A percentile compares a stretch with the other conserved stretches of the same genome.
Evolutionary conservation across 2,113 vertebrate genomes (phyloP).

Genomic region (Trichomycterus rosablanca): DNA sequence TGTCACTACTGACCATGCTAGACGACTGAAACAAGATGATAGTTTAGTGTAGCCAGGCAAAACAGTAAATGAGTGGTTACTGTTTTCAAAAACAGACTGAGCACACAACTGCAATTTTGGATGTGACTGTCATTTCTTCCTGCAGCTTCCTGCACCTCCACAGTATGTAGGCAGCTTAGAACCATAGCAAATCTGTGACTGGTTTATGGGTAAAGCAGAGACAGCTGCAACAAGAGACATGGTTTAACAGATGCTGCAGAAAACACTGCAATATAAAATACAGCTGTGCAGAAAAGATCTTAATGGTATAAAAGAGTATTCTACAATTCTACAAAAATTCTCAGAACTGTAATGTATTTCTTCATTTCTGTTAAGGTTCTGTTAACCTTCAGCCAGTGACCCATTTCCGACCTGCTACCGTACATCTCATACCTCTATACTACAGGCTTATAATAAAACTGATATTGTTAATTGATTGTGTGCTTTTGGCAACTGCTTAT

Average conservation of each 20-base stretch:
- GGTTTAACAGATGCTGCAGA: slow-evolving; percentile 11
- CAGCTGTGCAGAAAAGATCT: not conserved
- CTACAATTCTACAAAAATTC: no score
- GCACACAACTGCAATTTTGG: not conserved
- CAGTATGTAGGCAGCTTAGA: slow-evolving; percentile 1
- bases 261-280: not conserved
- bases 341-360: no score
- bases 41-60: slow-evolving; percentile 15
- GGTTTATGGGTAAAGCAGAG: slow-evolving; percentile 17
- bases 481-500: no score
- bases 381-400: no score
- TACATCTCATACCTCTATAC: no score
- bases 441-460: no score
- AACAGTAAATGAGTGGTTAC: slow-evolving; percentile 23
- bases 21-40: slow-evolving; percentile 24
- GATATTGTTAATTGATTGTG: no score
- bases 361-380: no score
- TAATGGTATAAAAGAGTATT: no score
- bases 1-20: slow-evolving; percentile 28
- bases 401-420: no score
- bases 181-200: slow-evolving; percentile 25
- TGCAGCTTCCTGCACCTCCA: not conserved
- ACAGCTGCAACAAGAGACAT: slow-evolving; percentile 15
- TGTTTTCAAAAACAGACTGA: slow-evolving; percentile 14
- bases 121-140: not conserved